A percentile compares a stretch with the other conserved stretches of the same genome.
These are phyloP conservation scores for Cyphomyrmex costatus DNA, from an alignment of 1,140 invertebrate species.

Conservation along the genomic window DNA sequence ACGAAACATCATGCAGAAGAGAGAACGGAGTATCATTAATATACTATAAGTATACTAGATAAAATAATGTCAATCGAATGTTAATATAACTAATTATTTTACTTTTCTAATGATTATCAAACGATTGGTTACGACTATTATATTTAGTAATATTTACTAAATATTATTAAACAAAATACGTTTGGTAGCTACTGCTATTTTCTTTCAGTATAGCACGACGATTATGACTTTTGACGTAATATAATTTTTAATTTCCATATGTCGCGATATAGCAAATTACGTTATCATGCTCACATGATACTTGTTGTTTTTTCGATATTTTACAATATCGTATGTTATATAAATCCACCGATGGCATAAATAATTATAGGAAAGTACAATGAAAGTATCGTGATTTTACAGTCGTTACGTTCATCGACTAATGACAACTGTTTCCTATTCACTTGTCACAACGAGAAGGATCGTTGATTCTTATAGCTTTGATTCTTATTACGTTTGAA, in stretches of 20 bases:
- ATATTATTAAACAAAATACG: too few species aligned
- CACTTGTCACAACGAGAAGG: neutral
- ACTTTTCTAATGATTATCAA: too few species aligned
- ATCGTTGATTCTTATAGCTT: neutral
- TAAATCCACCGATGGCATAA: conserved; percentile 30
- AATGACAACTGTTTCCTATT: neutral
- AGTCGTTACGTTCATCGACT: conserved; percentile 12
- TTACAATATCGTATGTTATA: neutral
- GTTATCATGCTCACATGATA: neutral
- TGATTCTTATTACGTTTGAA: conserved; percentile 18
- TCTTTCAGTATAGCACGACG: neutral
- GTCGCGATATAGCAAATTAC: neutral
- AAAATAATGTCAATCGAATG: too few species aligned
- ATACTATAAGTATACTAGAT: too few species aligned
- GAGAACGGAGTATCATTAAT: neutral
- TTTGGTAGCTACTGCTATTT: too few species aligned
- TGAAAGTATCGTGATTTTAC: conserved; percentile 27
- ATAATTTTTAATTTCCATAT: neutral
- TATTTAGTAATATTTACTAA: too few species aligned
- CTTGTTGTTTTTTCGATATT: too few species aligned
- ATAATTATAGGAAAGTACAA: conserved; percentile 16
- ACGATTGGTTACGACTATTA: too few species aligned
- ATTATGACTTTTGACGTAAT: neutral
- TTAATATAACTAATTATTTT: too few species aligned
- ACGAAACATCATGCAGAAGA: neutral